phyloP scores from a whole-genome alignment of 2,888 invertebrate species.

The Nephrotoma flavescens region DNA sequence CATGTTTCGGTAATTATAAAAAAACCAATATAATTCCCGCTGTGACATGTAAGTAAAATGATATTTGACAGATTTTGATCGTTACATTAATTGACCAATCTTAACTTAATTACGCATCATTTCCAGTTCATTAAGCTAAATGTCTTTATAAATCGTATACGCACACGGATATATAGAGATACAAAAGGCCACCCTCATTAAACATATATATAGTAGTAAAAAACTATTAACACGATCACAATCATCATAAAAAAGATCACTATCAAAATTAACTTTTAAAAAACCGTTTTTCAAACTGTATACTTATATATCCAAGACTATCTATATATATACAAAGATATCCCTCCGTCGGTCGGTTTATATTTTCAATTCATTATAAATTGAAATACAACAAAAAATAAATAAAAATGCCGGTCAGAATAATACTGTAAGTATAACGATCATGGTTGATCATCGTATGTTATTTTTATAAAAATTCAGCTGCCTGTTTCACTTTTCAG shows the following conservation, averaged over 20 bases:
- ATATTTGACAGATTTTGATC: not conserved
- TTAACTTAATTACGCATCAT: not conserved
- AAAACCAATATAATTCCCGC: not conserved
- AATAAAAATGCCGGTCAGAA: not conserved
- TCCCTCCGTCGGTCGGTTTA: not conserved
- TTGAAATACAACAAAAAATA: not conserved
- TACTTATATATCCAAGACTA: not conserved
- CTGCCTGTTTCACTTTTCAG: not conserved
- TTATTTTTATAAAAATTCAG: not conserved
- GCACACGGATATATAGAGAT: not conserved
- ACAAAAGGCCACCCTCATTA: not conserved
- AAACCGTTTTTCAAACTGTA: not conserved
- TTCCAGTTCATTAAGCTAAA: not conserved
- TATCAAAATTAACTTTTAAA: not conserved
- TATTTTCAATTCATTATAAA: not conserved
- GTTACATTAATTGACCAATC: not conserved
- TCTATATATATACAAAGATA: not conserved
- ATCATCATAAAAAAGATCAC: not conserved
- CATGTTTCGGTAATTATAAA: conserved; percentile 1
- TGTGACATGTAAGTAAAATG: not conserved
- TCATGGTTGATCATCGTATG: not conserved
- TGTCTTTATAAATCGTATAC: not conserved
- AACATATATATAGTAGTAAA: not conserved
- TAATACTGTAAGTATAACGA: not conserved
- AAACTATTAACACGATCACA: not conserved